phyloP scores from a whole-genome alignment of 2,888 invertebrate genomes.

The Epistrophella euchroma region DNA sequence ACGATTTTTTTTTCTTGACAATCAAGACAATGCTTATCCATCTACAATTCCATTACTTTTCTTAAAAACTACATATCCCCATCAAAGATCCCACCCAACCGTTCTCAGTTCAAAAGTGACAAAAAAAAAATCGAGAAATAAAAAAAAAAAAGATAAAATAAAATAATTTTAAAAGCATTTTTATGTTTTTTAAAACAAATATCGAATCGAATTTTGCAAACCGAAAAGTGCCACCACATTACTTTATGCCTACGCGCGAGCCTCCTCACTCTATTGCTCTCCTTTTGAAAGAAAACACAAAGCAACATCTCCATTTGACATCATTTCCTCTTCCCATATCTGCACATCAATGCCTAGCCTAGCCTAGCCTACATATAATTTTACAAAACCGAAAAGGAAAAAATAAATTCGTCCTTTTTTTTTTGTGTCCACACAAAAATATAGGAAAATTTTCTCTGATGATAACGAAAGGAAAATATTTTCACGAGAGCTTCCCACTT shows the following conservation, averaged over 20 bases:
- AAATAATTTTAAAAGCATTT: conserved; percentile 72
- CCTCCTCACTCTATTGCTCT: conserved; percentile 3
- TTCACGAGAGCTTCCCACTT: conserved; percentile 44
- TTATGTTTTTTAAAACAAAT: conserved; percentile 75
- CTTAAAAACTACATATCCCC: conserved; percentile 5
- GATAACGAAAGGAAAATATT: conserved; percentile 70
- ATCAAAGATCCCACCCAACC: neutral
- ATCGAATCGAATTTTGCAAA: conserved; percentile 71
- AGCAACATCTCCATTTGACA: conserved; percentile 26
- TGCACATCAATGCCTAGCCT: conserved; percentile 29
- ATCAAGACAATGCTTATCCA: conserved; percentile 15
- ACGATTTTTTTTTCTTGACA: neutral
- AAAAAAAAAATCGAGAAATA: neutral
- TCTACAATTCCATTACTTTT: conserved; percentile 18
- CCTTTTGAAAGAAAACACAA: conserved; percentile 10
- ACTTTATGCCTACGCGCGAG: conserved; percentile 50
- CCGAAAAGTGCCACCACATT: conserved; percentile 53
- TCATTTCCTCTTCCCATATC: conserved; percentile 29
- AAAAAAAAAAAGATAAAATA: neutral
- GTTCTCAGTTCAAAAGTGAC: neutral
- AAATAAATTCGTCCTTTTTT: conserved; percentile 17
- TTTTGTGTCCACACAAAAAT: conserved; percentile 27
- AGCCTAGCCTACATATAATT: conserved; percentile 6
- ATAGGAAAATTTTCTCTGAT: conserved; percentile 32
- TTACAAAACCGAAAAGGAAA: conserved; percentile 37